Conservation (phyloP, 2,888 invertebrate genomes). For the Xestia sexstrigata region DNA sequence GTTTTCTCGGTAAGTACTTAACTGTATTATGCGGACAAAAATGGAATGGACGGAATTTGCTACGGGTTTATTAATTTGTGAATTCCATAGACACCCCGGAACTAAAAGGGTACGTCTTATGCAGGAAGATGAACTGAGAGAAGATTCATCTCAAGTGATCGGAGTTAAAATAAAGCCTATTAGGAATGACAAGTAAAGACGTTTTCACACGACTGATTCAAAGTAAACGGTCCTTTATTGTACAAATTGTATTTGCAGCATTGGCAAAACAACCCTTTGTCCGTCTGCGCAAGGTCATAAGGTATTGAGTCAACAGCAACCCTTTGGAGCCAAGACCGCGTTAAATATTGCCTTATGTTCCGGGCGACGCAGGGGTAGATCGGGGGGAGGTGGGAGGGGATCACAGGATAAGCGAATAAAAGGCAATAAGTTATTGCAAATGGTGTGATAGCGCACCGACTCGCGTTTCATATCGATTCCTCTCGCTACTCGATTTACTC, state of each 20-base stretch:
- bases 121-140: not conserved
- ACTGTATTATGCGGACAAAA: not conserved
- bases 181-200: not conserved
- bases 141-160: not conserved
- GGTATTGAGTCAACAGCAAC: constrained; percentile 45
- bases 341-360: constrained; percentile 66
- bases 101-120: not conserved
- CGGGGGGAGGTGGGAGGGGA: not conserved
- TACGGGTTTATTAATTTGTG: not conserved
- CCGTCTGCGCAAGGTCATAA: constrained; percentile 12
- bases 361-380: constrained; percentile 26
- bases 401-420: constrained; percentile 68
- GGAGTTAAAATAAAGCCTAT: not conserved
- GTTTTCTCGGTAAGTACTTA: not conserved
- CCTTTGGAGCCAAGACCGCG: constrained; percentile 55
- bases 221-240: not conserved
- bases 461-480: constrained; percentile 19
- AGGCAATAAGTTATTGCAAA: constrained; percentile 79
- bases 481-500: constrained; percentile 45
- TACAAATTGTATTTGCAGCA: constrained; percentile 10
- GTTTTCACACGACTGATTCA: not conserved
- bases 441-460: constrained; percentile 62
- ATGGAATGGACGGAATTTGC: constrained; percentile 12
- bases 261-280: constrained; percentile 13
- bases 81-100: not conserved